These are phyloP conservation scores for Plotosus lineatus DNA, from an alignment of 2,113 vertebrate genomes.

Conservation along the genomic window DNA sequence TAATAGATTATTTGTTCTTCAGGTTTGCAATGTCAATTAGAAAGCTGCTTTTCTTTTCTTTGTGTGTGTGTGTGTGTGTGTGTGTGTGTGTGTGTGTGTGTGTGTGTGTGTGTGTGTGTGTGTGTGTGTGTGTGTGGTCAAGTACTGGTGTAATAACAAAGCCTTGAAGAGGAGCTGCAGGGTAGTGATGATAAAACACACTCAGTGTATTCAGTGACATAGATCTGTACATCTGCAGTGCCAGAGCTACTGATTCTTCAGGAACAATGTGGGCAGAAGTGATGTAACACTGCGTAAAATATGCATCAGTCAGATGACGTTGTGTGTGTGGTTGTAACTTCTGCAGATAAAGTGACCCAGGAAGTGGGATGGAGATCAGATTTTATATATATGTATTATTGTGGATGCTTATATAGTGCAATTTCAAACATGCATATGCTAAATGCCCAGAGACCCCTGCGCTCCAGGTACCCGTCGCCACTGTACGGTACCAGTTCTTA, in stretches of 20 bases:
- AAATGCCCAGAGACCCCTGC: too few species aligned
- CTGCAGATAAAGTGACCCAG: background rate
- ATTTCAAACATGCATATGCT: too few species aligned
- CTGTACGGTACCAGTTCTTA: too few species aligned
- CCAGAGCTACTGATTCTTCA: conserved; percentile 26
- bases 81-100: conserved; percentile 1
- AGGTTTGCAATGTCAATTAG: background rate
- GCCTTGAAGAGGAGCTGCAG: conserved; percentile 24
- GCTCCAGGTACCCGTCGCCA: too few species aligned
- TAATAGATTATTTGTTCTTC: background rate
- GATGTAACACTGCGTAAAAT: conserved; percentile 10
- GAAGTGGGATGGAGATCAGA: background rate
- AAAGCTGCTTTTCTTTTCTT: background rate
- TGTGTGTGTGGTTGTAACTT: background rate
- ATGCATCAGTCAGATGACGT: background rate
- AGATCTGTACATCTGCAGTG: background rate
- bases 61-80: conserved; percentile 3
- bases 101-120: background rate
- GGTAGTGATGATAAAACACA: conserved; percentile 32
- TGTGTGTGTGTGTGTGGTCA: background rate
- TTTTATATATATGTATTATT: too few species aligned
- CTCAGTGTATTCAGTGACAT: conserved; percentile 9
- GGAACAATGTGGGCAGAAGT: background rate
- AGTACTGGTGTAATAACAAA: background rate
- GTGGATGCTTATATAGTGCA: too few species aligned